Evolutionary conservation across 2,113 vertebrate genomes (phyloP), one percentile per base, ranked within the genome.

Genomic region (Oenanthe oenanthe): DNA sequence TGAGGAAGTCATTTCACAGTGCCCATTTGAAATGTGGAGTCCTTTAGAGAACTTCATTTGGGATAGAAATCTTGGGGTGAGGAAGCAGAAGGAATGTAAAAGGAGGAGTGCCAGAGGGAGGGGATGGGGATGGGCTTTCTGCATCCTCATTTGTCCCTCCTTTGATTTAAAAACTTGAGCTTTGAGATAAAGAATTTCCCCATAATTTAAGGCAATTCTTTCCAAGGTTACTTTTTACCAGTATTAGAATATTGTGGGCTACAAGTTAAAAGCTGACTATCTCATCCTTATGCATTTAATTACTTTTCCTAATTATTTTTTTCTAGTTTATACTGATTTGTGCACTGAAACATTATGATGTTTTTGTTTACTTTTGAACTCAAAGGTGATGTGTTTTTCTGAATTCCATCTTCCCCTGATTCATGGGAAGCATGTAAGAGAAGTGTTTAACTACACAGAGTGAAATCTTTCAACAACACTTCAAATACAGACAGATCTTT

Each of bases 391-490:
- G 19, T 50, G 31, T 48, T 90, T 91, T 92, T 57, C 47, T 86
- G 31, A 71, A 77, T 53, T n/a, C 3, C 25, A 11, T 62, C 25
- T 57, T 76, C 38, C 12, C 0, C 2, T 77, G 51, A 53, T 40
- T 10, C 9, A 42, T 56, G 53, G 38, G 63, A 91, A 60, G 19
- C 29, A 29, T 50, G n/a, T 40, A 38, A 71, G 26, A 78, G 34
- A 22, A 11, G 29, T 80, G 50, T 72, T 82, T 51, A 93, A 43
- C 45, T 42, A 61, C 47, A 26, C 21, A 82, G 31, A 81, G 22
- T 80, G 71, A 97, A 96, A 73, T 51, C 7, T 94, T 95, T 92
- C 85, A 92, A 79, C 70, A 87, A 21, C 31, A 15, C 42, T 47
- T 50, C 94, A 89, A 54, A 54, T 82, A 42, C 62, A 47, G 34